Evolutionary conservation across 2,888 invertebrate genomes (phyloP).

Genomic region (Drosophila cognata): DNA sequence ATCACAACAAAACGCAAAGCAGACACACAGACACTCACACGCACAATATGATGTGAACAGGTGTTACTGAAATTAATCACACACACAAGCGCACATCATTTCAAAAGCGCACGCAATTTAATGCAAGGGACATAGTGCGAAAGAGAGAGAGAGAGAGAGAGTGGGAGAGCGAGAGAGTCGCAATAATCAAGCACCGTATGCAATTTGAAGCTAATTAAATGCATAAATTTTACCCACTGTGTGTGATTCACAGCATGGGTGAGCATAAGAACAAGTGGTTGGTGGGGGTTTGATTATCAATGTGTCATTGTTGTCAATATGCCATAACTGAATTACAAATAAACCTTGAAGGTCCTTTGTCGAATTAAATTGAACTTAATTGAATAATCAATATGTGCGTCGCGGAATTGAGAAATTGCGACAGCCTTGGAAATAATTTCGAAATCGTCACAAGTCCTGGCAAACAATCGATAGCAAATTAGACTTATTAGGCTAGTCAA

Average conservation of each 20-base stretch:
- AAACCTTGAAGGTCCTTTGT: not conserved
- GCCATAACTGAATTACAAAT: not conserved
- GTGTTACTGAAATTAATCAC: conserved; percentile 59
- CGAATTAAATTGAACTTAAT: not conserved
- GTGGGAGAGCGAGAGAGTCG: not conserved
- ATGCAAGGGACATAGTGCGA: not conserved
- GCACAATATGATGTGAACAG: conserved; percentile 49
- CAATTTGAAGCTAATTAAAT: conserved; percentile 27
- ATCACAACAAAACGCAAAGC: conserved; percentile 47
- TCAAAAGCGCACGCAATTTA: conserved; percentile 43
- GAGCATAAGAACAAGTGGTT: not conserved
- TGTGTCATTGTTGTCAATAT: conserved; percentile 34
- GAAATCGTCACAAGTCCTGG: not conserved
- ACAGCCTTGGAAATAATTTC: not conserved
- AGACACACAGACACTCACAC: conserved; percentile 21
- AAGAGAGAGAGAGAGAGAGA: not conserved
- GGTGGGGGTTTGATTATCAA: not conserved
- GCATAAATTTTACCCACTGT: conserved; percentile 18
- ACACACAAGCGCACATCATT: conserved; percentile 17
- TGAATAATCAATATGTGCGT: conserved; percentile 13
- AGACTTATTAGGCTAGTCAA: not conserved
- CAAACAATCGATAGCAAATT: conserved; percentile 5
- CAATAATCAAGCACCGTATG: conserved; percentile 1
- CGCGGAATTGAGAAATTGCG: not conserved
- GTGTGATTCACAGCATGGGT: not conserved